A percentile compares a stretch with the other conserved stretches of the same genome.
Conservation (phyloP, 30 jellyfish, hydroid and myxozoan species). For the Turritopsis dohrnii region DNA sequence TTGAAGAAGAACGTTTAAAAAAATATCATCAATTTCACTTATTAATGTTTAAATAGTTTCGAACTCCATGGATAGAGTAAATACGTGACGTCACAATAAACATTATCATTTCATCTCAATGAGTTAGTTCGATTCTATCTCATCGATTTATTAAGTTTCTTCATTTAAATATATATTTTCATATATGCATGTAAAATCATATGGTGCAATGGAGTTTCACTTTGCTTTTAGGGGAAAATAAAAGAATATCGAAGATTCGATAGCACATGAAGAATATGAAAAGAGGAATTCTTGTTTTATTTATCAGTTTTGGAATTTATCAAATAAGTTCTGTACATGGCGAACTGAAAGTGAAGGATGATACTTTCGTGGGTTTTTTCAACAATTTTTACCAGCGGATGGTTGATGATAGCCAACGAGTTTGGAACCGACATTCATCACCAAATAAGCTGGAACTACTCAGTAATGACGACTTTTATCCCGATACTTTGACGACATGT, state of each 20-base stretch:
- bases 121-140: neutral
- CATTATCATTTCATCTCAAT: neutral
- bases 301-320: neutral
- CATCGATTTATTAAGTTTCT: neutral
- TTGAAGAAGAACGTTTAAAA: too few species aligned
- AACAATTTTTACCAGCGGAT: neutral
- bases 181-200: too few species aligned
- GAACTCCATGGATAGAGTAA: neutral
- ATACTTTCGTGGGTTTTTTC: neutral
- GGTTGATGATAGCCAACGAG: conserved; percentile 5
- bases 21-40: too few species aligned
- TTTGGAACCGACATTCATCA: neutral
- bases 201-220: too few species aligned
- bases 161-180: neutral
- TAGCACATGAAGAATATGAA: too few species aligned
- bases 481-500: conserved; percentile 10
- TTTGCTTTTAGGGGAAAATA: neutral
- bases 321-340: neutral
- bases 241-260: too few species aligned
- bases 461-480: neutral
- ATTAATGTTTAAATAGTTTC: too few species aligned
- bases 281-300: neutral
- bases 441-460: conserved; percentile 18
- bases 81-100: neutral
- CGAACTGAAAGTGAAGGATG: neutral